phyloP scores from a whole-genome alignment of 2,113 vertebrate genomes.

The Alexandromys fortis region DNA sequence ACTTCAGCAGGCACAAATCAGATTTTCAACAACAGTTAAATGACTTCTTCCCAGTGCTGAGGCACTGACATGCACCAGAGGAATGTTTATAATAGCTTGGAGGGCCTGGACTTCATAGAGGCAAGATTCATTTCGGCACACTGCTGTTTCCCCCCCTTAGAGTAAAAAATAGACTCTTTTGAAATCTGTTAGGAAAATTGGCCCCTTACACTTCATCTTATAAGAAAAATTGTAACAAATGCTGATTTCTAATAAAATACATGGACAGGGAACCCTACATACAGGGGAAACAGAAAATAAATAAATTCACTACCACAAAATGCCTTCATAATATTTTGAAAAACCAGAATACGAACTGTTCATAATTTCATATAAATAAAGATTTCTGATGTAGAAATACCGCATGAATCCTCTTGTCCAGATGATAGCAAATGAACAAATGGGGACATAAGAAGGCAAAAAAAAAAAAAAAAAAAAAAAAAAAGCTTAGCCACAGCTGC shows the following conservation, averaged over 20 bases:
- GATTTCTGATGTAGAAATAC: not conserved
- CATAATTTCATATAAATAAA: not conserved
- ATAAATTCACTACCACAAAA: not conserved
- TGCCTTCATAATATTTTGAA: constrained; percentile 1
- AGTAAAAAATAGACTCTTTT: constrained; percentile 23
- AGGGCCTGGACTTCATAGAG: not conserved
- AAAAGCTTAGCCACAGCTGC: not conserved
- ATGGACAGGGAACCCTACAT: constrained; percentile 22
- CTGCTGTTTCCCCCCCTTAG: accelerated
- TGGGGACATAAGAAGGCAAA: not conserved
- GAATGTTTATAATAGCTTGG: constrained; percentile 52
- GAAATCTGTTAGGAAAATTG: constrained; percentile 55
- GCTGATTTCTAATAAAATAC: constrained; percentile 36
- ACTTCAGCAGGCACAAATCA: constrained; percentile 65
- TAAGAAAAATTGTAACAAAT: constrained; percentile 43
- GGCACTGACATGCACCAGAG: constrained; percentile 50
- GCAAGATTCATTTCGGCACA: constrained; percentile 54
- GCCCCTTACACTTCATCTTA: not conserved
- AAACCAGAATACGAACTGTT: not conserved
- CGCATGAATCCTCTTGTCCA: not conserved
- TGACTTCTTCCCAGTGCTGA: not conserved
- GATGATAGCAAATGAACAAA: not conserved
- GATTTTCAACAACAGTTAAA: constrained; percentile 63
- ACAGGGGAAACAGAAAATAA: not conserved
- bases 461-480: no score